Base-by-base conservation (phyloP, 2,113 vertebrate genomes). In the Corapipo altera region DNA sequence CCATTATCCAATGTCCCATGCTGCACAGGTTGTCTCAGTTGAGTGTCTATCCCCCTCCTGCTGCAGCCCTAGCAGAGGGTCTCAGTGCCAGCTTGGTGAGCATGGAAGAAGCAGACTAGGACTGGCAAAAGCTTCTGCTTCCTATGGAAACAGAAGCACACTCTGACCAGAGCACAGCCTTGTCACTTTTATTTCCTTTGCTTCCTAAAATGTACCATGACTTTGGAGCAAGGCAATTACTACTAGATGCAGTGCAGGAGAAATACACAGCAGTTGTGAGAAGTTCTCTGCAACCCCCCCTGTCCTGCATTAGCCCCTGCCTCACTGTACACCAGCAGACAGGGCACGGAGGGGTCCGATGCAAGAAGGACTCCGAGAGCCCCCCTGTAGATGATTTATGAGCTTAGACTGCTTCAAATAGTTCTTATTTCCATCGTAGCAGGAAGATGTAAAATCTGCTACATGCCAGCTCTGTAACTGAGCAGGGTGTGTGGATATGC, bases 21-120 rank as follows among this genome's bases (percentile, higher is more conserved):
- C 62, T 80, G 27, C n/a, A 66, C 32, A 41, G 30, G 2, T 2
- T 23, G 9, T 7, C 26, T 30, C 1, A 0, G 23, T 5, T 2
- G 2, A 62, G 23, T 8, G 58, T 15, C 64, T 23, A 30, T 13
- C 15, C 17, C 64, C 21, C n/a, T 88, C 17, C 75, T 85, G 66
- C 55, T 4, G 2, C 61, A 81, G 54, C 30, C 44, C 24, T 59
- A 41, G 16, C 6, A 8, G 10, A 62, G 33, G 27, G 12, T 51
- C 71, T 71, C 58, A 48, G 0, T 32, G 48, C 27, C 43, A 55
- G 28, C 7, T 15, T 66, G 10, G 10, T 37, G 35, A 57, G 24
- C 39, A 22, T 33, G 46, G 27, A 66, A 11, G 35, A 39, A 78
- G 48, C 24, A 74, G 48, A 43, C 7, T 1, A 43, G 5, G 4